Evolutionary conservation across 1,140 invertebrate genomes (phyloP), one percentile per base, ranked within the genome.

Genomic region (Cardiocondyla obscurior): DNA sequence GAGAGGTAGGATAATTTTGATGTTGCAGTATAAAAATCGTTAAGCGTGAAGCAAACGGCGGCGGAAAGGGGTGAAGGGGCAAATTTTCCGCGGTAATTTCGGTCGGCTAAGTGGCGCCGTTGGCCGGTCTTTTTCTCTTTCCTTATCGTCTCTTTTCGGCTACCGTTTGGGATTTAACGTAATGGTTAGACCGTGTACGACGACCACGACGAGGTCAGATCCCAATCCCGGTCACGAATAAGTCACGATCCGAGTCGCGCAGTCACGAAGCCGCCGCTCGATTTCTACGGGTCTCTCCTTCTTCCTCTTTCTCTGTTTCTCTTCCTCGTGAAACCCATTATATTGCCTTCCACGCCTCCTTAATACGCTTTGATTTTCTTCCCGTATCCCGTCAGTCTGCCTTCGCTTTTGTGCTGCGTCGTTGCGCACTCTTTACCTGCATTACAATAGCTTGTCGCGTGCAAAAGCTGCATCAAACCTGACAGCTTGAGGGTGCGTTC

Each of bases 161-260:
- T 86, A 77, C 72, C 60, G 72, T 87, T 73, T 65, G 36, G 73
- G 83, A 72, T 83, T 86, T 86, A 86, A 83, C 69, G 84, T 79
- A 84, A 86, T 84, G 81, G 85, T 87, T 86, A 84, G 77, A 82
- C 77, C 85, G 57, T 85, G 85, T 85, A 77, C 28, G 22, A 53
- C 62, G 74, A 74, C 55, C 55, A 74, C 74, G 83, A 83, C 85
- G 85, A 87, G 85, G 85, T 87, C 85, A 87, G 85, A 81, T 86
- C 81, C 67, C 81, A 87, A 86, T 86, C 85, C 85, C 72, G 72
- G 85, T 84, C 81, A 86, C 85, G 85, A 87, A 87, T 84, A 85
- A 86, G 85, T 87, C 85, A 87, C 85, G 85, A 86, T 86, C 49
- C 39, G 53, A 84, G 74, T 74, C 60, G 70, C 60, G 67, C 73